phyloP scores from a whole-genome alignment of 1,140 invertebrate genomes.

The Geopemphigus sp. region DNA sequence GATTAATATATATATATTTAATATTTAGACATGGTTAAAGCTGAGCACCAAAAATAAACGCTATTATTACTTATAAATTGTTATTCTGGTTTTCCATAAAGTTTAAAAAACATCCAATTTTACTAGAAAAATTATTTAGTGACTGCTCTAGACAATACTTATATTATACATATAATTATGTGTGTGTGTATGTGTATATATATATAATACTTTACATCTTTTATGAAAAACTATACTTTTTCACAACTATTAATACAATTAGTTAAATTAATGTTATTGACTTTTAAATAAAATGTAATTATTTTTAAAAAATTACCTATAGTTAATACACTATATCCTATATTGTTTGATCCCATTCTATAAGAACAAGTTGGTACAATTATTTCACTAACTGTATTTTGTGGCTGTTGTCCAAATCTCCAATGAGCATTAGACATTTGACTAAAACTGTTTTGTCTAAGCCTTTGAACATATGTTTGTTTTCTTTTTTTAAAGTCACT shows the following conservation, averaged over 20 bases:
- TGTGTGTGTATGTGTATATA: no score
- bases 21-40: no score
- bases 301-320: conserved; percentile 64
- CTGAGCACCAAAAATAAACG: no score
- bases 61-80: no score
- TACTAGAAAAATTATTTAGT: no score
- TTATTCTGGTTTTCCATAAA: no score
- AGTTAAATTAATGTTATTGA: not conserved
- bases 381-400: conserved; percentile 67
- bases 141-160: no score
- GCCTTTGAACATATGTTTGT: conserved; percentile 50
- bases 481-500: conserved; percentile 51
- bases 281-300: not conserved
- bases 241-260: not conserved
- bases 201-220: no score
- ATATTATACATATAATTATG: no score
- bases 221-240: no score
- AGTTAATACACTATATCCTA: conserved; percentile 80
- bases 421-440: conserved; percentile 32
- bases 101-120: no score
- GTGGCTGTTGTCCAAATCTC: conserved; percentile 32
- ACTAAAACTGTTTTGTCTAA: conserved; percentile 50
- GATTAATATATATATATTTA: no score
- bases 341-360: conserved; percentile 81
- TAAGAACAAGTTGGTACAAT: conserved; percentile 91